Evolutionary conservation across 2,113 vertebrate genomes (phyloP), one percentile per base, ranked within the genome.

Genomic region (Geococcyx californianus): DNA sequence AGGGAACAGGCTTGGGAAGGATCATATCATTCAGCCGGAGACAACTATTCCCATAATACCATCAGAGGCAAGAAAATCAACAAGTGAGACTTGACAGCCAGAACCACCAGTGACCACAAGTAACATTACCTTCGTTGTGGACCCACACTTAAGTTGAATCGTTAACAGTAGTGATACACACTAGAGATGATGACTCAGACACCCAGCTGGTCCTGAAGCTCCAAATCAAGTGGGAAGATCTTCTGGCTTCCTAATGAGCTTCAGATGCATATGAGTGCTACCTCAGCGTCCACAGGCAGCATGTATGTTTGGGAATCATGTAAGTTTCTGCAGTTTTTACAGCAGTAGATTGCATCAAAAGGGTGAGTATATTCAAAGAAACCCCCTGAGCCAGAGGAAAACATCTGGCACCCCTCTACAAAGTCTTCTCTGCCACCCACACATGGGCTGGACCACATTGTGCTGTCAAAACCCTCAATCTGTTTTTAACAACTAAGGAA

Each of bases 371-470:
- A 86, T 94, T 84, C 79, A 66, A 86, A 80, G 25, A 73, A 73
- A 70, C 52, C 80, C 56, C 55, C 63, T 1, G 5, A 90, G 51
- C 63, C 78, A 86, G 26, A 79, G 29, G 15, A 78, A 56, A 81
- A 95, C 88, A 94, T 88, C 93, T 90, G 85, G 47, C n/a, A 84
- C 8, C 13, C 62, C 45, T 12, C 19, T 34, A 79, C 12, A 51
- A 73, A 85, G 87, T 80, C 38, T 77, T 94, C 75, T 34, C 54
- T 76, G 58, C 82, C 75, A 90, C 94, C 94, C 93, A 93, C 93
- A 64, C 68, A 72, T 24, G 73, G 82, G 55, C 68, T 95, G 90
- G 88, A 94, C 69, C 31, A 89, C 91, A 84, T 11, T 83, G 51
- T 80, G 55, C 93, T 88, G 83, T 93, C 49, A 90, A 87, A 92